A percentile compares a stretch with the other conserved stretches of the same genome.
Conservation (phyloP, 2,888 invertebrate species). For the Trachelus iudaicus region DNA sequence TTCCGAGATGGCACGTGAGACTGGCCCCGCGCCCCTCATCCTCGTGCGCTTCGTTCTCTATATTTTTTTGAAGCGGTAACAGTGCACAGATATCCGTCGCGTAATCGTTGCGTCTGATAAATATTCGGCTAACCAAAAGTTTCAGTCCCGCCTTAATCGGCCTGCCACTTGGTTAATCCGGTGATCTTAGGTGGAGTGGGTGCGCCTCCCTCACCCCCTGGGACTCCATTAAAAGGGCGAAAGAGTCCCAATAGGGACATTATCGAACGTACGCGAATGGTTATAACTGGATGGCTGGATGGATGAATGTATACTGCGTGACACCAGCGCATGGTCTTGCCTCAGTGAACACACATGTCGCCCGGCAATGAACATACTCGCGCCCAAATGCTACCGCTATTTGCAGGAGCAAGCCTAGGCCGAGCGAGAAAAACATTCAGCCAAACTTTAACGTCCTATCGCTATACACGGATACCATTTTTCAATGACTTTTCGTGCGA, state of each 20-base stretch:
- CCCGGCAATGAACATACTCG: constrained; percentile 15
- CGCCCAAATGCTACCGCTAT: not conserved
- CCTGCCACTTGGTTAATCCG: too few species aligned
- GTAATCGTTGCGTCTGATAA: too few species aligned
- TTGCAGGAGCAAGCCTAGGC: too few species aligned
- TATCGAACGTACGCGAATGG: constrained; percentile 20
- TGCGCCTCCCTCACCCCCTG: constrained; percentile 26
- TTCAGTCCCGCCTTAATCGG: too few species aligned
- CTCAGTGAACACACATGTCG: constrained; percentile 64
- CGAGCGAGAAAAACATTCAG: too few species aligned
- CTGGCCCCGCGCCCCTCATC: not conserved
- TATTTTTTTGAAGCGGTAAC: too few species aligned
- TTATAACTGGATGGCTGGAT: constrained; percentile 20
- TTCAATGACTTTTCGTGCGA: too few species aligned
- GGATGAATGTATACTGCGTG: constrained; percentile 47
- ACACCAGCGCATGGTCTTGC: constrained; percentile 56
- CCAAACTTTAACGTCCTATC: too few species aligned
- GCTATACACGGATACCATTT: too few species aligned
- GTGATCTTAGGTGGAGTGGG: not conserved
- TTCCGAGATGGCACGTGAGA: too few species aligned
- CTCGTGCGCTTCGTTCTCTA: not conserved
- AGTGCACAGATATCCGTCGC: too few species aligned
- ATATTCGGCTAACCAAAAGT: too few species aligned
- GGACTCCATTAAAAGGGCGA: constrained; percentile 59
- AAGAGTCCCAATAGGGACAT: constrained; percentile 63